Percentiles rank a stretch among this genome's conserved stretches.
phyloP scores from a whole-genome alignment of 1,140 invertebrate genomes.

The Drosophila mayri region DNA sequence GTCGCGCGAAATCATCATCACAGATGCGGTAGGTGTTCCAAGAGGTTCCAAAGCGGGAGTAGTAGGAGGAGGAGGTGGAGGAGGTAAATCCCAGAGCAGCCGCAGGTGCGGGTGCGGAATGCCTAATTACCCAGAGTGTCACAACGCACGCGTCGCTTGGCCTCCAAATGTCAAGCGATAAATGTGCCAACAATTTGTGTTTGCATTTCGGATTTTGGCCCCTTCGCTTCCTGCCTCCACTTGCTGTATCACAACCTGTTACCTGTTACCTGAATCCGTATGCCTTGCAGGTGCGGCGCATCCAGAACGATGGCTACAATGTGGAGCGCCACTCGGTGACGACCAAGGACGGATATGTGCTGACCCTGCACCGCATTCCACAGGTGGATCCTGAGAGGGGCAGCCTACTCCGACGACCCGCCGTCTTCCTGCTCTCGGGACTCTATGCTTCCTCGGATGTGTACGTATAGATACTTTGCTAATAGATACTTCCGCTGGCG shows the following conservation, averaged over 20 bases:
- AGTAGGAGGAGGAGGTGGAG: neutral
- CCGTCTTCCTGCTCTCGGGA: constrained; percentile 89
- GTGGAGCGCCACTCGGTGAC: constrained; percentile 86
- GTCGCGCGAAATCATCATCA: constrained; percentile 81
- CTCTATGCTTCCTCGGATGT: constrained; percentile 87
- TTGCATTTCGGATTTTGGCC: constrained; percentile 24
- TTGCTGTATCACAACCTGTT: neutral
- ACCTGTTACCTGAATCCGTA: constrained; percentile 1
- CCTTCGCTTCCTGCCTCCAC: constrained; percentile 22
- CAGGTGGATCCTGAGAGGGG: constrained; percentile 79
- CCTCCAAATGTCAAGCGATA: constrained; percentile 77
- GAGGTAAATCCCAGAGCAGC: constrained; percentile 10
- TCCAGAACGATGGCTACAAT: constrained; percentile 86
- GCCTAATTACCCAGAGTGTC: constrained; percentile 71
- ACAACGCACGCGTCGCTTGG: constrained; percentile 79
- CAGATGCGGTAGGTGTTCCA: constrained; percentile 79
- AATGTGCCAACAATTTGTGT: constrained; percentile 69
- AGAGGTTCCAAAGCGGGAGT: neutral
- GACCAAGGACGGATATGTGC: constrained; percentile 87
- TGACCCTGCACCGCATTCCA: constrained; percentile 86
- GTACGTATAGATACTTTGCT: constrained; percentile 38
- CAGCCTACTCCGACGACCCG: constrained; percentile 87
- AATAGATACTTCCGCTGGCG: constrained; percentile 24
- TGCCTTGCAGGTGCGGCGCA: constrained; percentile 75
- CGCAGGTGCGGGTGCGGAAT: constrained; percentile 51